Percentiles rank a stretch among this genome's conserved stretches.
These are phyloP conservation scores for Ochlodes sylvanus DNA, from an alignment of 2,888 invertebrate genomes.

Conservation along the genomic window DNA sequence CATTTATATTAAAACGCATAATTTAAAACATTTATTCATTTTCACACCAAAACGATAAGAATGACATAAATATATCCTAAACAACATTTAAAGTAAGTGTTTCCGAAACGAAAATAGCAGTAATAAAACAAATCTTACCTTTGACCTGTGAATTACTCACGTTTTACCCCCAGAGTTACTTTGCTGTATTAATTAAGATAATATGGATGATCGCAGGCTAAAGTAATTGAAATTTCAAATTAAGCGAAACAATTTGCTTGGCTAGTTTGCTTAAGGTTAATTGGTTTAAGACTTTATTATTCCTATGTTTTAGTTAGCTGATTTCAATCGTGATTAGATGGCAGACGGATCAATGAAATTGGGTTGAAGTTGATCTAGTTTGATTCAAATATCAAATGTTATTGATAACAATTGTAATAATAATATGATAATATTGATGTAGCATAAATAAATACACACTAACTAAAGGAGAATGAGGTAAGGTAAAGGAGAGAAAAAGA, in stretches of 20 bases:
- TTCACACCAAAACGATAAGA: too few species aligned
- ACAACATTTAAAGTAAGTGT: background rate
- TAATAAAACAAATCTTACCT: constrained; percentile 22
- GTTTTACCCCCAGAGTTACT: constrained; percentile 42
- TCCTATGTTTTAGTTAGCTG: constrained; percentile 25
- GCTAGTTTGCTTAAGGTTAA: constrained; percentile 43
- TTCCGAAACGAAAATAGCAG: constrained; percentile 11
- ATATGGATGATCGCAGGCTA: constrained; percentile 43
- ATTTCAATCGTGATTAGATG: constrained; percentile 15
- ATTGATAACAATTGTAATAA: background rate
- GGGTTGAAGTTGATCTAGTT: background rate
- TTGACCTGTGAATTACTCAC: constrained; percentile 44
- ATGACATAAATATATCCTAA: too few species aligned
- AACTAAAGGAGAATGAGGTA: too few species aligned
- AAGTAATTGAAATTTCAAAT: constrained; percentile 50
- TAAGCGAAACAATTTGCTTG: constrained; percentile 44
- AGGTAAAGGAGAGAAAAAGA: too few species aligned
- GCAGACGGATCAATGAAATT: background rate
- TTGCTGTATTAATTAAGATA: constrained; percentile 48
- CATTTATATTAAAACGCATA: too few species aligned
- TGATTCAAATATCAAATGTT: background rate
- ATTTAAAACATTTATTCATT: too few species aligned
- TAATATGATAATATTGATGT: too few species aligned
- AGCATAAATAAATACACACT: too few species aligned
- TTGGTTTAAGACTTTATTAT: constrained; percentile 39